These are phyloP conservation scores for Chaenodraco wilsoni DNA, from an alignment of 2,797 vertebrate genomes.

Conservation along the genomic window DNA sequence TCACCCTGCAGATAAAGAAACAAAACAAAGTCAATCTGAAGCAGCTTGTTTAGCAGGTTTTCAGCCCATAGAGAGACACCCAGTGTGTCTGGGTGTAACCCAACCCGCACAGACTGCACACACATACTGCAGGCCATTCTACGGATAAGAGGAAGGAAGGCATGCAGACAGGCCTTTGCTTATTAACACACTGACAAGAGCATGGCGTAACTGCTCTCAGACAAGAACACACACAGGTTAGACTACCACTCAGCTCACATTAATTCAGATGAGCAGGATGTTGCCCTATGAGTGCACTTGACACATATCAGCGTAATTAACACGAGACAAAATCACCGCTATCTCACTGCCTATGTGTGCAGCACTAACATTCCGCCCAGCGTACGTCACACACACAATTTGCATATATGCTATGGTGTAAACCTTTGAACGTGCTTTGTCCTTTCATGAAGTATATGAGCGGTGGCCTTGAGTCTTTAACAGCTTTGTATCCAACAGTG, in stretches of 20 bases:
- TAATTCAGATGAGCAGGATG: conserved; percentile 44
- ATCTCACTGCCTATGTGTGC: conserved; percentile 7
- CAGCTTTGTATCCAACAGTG: background rate
- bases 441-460: conserved; percentile 5
- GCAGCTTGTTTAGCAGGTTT: conserved; percentile 80
- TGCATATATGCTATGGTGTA: background rate
- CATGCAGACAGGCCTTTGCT: conserved; percentile 39
- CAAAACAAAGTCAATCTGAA: conserved; percentile 62
- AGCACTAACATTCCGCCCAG: conserved; percentile 3
- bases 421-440: background rate
- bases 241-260: conserved; percentile 31
- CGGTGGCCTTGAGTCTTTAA: background rate
- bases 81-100: conserved; percentile 35
- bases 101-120: conserved; percentile 53
- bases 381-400: conserved; percentile 11
- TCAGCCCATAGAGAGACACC: conserved; percentile 39
- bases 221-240: conserved; percentile 34
- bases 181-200: conserved; percentile 36
- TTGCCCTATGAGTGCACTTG: conserved; percentile 37
- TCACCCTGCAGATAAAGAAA: conserved; percentile 58
- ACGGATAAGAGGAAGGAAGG: conserved; percentile 34
- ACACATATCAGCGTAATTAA: conserved; percentile 46
- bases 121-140: background rate
- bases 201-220: conserved; percentile 42
- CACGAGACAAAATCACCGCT: conserved; percentile 23